Conservation (phyloP, 2,888 invertebrate genomes). For the Mesorhabditis belari region DNA sequence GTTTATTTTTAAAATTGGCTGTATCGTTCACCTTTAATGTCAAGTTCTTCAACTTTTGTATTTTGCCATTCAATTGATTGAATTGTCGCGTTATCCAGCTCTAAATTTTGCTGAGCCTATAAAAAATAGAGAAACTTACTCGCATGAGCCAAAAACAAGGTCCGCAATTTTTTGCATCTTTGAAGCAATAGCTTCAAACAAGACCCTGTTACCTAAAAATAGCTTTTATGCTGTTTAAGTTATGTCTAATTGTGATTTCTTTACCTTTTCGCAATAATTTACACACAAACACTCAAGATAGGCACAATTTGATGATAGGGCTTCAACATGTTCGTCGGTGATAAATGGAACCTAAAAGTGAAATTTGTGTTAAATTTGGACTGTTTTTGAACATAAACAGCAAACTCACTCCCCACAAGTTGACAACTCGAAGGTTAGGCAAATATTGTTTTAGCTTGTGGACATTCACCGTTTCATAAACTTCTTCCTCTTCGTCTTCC, state of each 20-base stretch:
- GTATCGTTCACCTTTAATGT: slow-evolving; percentile 67
- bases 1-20: too few relatives aligned
- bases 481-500: slow-evolving; percentile 97
- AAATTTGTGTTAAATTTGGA: neutral
- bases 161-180: slow-evolving; percentile 80
- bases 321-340: slow-evolving; percentile 96
- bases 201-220: slow-evolving; percentile 74
- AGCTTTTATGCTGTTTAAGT: neutral
- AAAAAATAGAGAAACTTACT: slow-evolving; percentile 61
- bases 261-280: slow-evolving; percentile 82
- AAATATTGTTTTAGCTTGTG: slow-evolving; percentile 96
- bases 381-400: neutral
- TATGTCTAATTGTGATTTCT: neutral
- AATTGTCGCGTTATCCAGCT: slow-evolving; percentile 80
- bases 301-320: slow-evolving; percentile 64
- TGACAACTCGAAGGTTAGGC: slow-evolving; percentile 91
- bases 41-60: slow-evolving; percentile 79
- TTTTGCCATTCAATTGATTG: slow-evolving; percentile 98
- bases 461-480: slow-evolving; percentile 97
- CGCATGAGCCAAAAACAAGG: slow-evolving; percentile 91
- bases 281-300: slow-evolving; percentile 92
- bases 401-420: slow-evolving; percentile 86
- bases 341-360: slow-evolving; percentile 45
- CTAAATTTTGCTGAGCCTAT: slow-evolving; percentile 57
- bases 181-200: slow-evolving; percentile 88